phyloP scores from a whole-genome alignment of 2,888 invertebrate genomes.

The Eulithis testata region DNA sequence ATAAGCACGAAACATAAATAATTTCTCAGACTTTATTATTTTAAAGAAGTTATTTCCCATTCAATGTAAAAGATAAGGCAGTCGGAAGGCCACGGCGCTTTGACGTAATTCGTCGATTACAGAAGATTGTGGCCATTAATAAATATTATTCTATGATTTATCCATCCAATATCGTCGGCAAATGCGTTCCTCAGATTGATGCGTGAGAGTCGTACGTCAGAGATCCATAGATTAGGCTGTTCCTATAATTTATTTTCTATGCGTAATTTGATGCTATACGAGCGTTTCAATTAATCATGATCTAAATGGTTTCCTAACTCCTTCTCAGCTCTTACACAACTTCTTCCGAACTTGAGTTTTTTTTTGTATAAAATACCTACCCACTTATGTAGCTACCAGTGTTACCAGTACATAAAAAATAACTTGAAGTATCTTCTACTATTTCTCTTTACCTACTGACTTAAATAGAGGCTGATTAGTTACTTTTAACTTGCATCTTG shows the following conservation, averaged over 20 bases:
- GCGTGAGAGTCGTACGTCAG: constrained; percentile 27
- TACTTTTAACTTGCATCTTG: no score
- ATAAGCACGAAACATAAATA: no score
- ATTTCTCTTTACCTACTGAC: no score
- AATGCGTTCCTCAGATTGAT: constrained; percentile 40
- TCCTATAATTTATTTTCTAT: constrained; percentile 29
- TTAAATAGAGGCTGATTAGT: no score
- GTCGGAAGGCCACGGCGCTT: constrained; percentile 28
- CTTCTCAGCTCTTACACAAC: no score
- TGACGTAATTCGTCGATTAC: constrained; percentile 36
- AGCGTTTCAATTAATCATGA: constrained; percentile 5
- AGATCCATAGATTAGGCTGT: constrained; percentile 22
- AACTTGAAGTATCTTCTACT: no score
- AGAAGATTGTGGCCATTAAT: constrained; percentile 33
- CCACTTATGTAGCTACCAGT: no score
- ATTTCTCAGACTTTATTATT: no score
- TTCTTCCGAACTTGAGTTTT: no score
- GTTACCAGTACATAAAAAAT: no score
- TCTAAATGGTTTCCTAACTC: neutral
- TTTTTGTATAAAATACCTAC: no score
- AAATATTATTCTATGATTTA: constrained; percentile 41
- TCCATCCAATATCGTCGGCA: constrained; percentile 36
- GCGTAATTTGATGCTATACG: constrained; percentile 22
- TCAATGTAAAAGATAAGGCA: neutral
- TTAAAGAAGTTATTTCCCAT: no score